Conservation (phyloP, 2,888 invertebrate genomes). For the Drosophila suboccidentalis region DNA sequence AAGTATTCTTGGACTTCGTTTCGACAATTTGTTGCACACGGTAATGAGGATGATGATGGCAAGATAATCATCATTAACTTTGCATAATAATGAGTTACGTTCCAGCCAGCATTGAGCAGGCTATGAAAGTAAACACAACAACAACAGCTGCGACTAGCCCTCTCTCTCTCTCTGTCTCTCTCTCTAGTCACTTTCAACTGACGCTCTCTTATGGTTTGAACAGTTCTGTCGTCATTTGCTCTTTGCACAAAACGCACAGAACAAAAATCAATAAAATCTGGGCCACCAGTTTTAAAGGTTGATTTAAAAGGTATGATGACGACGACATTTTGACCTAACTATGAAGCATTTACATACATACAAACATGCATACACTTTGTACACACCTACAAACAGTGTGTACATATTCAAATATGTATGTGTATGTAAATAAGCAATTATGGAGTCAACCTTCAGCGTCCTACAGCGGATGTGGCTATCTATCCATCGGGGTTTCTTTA, state of each 20-base stretch:
- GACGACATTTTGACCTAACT: constrained; percentile 52
- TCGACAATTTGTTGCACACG: constrained; percentile 52
- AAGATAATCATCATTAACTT: constrained; percentile 1
- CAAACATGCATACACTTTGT: background rate
- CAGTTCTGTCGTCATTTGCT: constrained; percentile 32
- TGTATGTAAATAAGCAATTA: constrained; percentile 46
- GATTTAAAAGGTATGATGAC: constrained; percentile 62
- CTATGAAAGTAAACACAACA: constrained; percentile 64
- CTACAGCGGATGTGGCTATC: constrained; percentile 29
- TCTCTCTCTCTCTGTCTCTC: constrained; percentile 13
- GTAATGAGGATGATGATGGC: constrained; percentile 9
- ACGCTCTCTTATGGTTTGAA: constrained; percentile 37
- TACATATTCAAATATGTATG: constrained; percentile 9
- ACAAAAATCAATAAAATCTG: constrained; percentile 85
- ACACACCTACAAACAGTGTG: constrained; percentile 4
- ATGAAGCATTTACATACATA: constrained; percentile 20
- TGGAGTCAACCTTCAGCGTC: constrained; percentile 36
- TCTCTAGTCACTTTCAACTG: constrained; percentile 2
- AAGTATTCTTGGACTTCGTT: constrained; percentile 41
- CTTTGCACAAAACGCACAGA: constrained; percentile 49
- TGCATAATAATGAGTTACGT: constrained; percentile 26
- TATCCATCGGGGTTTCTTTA: constrained; percentile 28
- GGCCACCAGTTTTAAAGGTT: constrained; percentile 82
- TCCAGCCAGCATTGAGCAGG: constrained; percentile 41
- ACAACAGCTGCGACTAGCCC: constrained; percentile 44